A percentile compares a stretch with the other conserved stretches of the same genome.
Evolutionary conservation across 2,113 vertebrate species (phyloP).

Genomic region (Oostethus manadensis): DNA sequence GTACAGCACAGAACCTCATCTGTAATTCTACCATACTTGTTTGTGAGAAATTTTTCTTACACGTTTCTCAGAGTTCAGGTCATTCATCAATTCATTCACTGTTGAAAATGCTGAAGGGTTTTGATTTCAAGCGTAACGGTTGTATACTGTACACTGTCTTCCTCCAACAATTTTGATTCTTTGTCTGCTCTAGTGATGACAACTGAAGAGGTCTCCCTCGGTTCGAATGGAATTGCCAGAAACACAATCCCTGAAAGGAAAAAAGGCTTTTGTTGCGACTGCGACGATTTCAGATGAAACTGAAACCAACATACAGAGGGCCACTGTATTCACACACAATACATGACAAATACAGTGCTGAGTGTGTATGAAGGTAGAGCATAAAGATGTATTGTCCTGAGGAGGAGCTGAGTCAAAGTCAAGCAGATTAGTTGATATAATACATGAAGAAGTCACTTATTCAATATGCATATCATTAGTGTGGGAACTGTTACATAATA

Average conservation of each 20-base stretch:
- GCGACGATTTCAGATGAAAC: conserved; percentile 43
- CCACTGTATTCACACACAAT: conserved; percentile 37
- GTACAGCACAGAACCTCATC: background rate
- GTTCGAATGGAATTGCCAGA: conserved; percentile 4
- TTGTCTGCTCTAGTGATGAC: conserved; percentile 28
- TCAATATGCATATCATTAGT: conserved; percentile 3
- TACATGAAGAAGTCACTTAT: conserved; percentile 15
- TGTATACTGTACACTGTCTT: conserved; percentile 15
- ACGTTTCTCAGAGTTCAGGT: conserved; percentile 1
- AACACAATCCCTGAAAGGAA: conserved; percentile 6
- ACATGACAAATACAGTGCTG: conserved; percentile 3
- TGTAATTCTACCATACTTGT: conserved; percentile 6
- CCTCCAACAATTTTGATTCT: conserved; percentile 28
- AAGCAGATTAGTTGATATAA: conserved; percentile 14
- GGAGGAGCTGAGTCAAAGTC: conserved; percentile 3
- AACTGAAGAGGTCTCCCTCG: conserved; percentile 43
- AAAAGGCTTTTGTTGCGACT: conserved; percentile 23
- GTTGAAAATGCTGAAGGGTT: conserved; percentile 18
- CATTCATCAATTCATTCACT: conserved; percentile 11
- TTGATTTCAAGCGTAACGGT: conserved; percentile 24
- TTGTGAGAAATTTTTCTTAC: conserved; percentile 1
- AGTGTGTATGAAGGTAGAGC: conserved; percentile 24
- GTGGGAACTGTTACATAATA: conserved; percentile 37
- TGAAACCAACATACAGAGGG: conserved; percentile 44
- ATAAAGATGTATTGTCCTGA: conserved; percentile 3